Percentiles rank a stretch among this genome's conserved stretches.
Evolutionary conservation across 2,888 invertebrate species (phyloP).

Genomic region (Liposcelis brunnea): DNA sequence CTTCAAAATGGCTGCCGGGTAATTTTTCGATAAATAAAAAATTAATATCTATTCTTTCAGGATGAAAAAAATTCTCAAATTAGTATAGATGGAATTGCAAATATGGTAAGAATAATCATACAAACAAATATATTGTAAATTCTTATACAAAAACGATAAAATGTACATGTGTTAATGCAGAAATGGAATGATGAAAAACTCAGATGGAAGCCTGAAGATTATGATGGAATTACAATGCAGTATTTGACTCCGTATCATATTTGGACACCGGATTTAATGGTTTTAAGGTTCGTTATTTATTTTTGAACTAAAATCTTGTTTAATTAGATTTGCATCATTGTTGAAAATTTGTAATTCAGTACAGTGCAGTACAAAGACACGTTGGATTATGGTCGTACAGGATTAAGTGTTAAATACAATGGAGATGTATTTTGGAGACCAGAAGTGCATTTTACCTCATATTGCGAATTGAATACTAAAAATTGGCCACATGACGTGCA

Average conservation of each 20-base stretch:
- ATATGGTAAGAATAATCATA: background rate
- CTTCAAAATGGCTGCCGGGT: no score
- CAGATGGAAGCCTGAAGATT: background rate
- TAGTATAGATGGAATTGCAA: background rate
- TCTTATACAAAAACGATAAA: no score
- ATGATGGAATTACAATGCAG: background rate
- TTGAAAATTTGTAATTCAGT: no score
- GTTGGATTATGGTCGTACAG: background rate
- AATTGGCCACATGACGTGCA: background rate
- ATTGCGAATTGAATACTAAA: background rate
- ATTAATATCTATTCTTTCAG: background rate
- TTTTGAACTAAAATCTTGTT: no score
- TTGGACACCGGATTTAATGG: background rate
- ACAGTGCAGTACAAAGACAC: no score
- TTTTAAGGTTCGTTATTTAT: no score
- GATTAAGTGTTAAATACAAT: background rate
- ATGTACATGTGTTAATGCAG: no score
- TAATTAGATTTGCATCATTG: no score
- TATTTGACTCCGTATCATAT: background rate
- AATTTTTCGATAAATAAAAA: no score
- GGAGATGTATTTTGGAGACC: background rate
- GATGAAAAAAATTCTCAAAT: background rate
- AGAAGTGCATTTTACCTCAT: background rate
- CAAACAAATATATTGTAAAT: no score
- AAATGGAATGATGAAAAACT: slow-evolving; percentile 2